Base-by-base conservation (phyloP, 2,113 vertebrate genomes). In the Heloderma charlesbogerti region DNA sequence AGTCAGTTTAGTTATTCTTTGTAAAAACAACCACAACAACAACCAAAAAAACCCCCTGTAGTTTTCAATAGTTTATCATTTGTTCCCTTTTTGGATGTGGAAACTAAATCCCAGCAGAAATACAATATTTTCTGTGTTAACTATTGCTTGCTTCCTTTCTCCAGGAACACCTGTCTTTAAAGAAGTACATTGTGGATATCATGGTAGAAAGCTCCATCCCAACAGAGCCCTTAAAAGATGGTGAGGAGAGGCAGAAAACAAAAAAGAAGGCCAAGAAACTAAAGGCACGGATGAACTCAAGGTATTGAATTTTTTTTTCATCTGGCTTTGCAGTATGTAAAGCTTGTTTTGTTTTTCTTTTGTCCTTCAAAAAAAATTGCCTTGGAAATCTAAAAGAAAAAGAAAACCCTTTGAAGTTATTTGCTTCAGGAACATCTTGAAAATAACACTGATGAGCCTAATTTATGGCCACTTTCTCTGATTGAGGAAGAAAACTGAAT, bases 381-480 rank as follows among this genome's bases (percentile, higher is more conserved):
- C 57, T n/a, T 81, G 31, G 34, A 93, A 94, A 86, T 83, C 88
- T 90, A 96, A 96, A 96, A 97, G 97, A 96, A 97, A 96, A 97
- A 96, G 97, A 96, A 97, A 96, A 97, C 96, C 97, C 95, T 93
- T 72, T 94, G 63, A 94, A 97, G 97, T 98, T 98, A 98, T 98
- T 98, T 98, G 98, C 97, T 98, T 98, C 96, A 94, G 93, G 93
- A 96, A 97, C 97, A 97, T 98, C 98, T 95, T 97, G 96, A 97
- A 97, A 98, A 98, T 98, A 98, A 97, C 96, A 98, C 96, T 96
- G 98, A 99, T 99, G 98, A 98, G 97, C 96, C 97, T 98, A 98
- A 99, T 99, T 99, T 99, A 99, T 98, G 97, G 97, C 98, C 99
- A 99, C 99, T 99, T 98, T 99, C 97, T 98, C 96, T 99, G 98